phyloP scores from a whole-genome alignment of 2,888 invertebrate genomes.

The Phasia obesa region DNA sequence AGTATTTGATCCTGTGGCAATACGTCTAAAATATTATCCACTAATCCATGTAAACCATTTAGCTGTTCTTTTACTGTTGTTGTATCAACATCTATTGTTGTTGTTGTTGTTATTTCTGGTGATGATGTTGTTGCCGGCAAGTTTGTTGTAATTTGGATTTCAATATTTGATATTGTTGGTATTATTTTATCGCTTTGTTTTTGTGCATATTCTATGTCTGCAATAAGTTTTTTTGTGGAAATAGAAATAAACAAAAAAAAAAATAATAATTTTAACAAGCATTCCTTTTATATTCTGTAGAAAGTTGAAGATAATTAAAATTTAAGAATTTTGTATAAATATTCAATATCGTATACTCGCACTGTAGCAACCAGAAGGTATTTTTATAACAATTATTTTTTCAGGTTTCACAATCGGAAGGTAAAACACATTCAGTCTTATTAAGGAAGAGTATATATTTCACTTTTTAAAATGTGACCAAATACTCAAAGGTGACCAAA shows the following conservation, averaged over 20 bases:
- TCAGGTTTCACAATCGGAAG: no score
- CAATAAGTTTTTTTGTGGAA: slow-evolving; percentile 1
- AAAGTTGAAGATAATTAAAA: no score
- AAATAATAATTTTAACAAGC: not conserved
- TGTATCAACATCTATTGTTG: slow-evolving; percentile 54
- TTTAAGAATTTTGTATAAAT: no score
- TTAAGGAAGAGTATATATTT: no score
- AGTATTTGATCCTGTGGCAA: slow-evolving; percentile 82
- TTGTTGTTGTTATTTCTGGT: slow-evolving; percentile 44
- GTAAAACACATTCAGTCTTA: no score
- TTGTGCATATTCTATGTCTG: slow-evolving; percentile 57
- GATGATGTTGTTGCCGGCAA: slow-evolving; percentile 12
- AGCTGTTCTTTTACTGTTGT: slow-evolving; percentile 72
- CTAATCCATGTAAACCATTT: slow-evolving; percentile 80
- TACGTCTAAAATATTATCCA: slow-evolving; percentile 79
- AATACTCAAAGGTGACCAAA: no score
- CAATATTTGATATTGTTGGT: slow-evolving; percentile 54
- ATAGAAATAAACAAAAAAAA: not conserved
- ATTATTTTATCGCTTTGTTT: slow-evolving; percentile 45
- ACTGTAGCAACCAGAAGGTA: no score
- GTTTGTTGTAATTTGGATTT: slow-evolving; percentile 55
- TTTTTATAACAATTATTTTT: no score
- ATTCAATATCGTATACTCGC: no score
- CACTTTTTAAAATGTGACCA: no score
- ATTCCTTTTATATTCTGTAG: no score